phyloP scores from a whole-genome alignment of 2,888 invertebrate species.

The Margaritifera margaritifera region DNA sequence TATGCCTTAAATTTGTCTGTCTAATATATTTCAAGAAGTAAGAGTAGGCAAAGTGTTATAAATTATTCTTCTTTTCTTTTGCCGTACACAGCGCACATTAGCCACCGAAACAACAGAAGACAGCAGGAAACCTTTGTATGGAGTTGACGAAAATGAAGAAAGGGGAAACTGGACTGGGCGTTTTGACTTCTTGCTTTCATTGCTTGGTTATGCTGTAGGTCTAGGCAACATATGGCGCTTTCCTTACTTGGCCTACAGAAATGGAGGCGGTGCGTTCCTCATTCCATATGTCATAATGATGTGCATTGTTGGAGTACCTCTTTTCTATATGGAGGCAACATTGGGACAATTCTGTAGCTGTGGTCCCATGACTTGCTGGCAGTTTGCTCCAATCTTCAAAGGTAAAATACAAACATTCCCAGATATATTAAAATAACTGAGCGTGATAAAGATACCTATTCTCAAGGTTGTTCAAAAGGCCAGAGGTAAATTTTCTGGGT shows the following conservation, averaged over 20 bases:
- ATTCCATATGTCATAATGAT: slow-evolving; percentile 71
- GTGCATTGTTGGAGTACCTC: slow-evolving; percentile 68
- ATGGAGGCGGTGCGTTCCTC: slow-evolving; percentile 71
- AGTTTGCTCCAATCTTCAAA: slow-evolving; percentile 71
- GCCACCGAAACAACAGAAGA: slow-evolving; percentile 37
- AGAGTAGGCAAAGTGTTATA: too few species aligned
- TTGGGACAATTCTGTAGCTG: slow-evolving; percentile 71
- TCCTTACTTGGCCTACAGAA: slow-evolving; percentile 75
- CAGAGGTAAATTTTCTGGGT: too few species aligned
- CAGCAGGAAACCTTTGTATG: slow-evolving; percentile 47
- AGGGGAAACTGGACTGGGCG: slow-evolving; percentile 75
- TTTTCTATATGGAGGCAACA: slow-evolving; percentile 71
- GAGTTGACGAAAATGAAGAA: slow-evolving; percentile 73
- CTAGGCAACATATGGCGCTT: slow-evolving; percentile 78
- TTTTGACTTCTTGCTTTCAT: slow-evolving; percentile 75
- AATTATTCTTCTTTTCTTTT: too few species aligned
- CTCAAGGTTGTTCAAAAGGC: too few species aligned
- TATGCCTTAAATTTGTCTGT: too few species aligned
- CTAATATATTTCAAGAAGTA: too few species aligned
- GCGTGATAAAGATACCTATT: too few species aligned
- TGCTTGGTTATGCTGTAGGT: slow-evolving; percentile 66
- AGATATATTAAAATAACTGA: too few species aligned
- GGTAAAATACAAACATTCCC: slow-evolving; percentile 43
- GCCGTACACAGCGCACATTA: slow-evolving; percentile 29
- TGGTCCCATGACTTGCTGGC: slow-evolving; percentile 72